Evolutionary conservation across 1,140 invertebrate genomes (phyloP), one percentile per base, ranked within the genome.

Genomic region (Diploscapter pachys): DNA sequence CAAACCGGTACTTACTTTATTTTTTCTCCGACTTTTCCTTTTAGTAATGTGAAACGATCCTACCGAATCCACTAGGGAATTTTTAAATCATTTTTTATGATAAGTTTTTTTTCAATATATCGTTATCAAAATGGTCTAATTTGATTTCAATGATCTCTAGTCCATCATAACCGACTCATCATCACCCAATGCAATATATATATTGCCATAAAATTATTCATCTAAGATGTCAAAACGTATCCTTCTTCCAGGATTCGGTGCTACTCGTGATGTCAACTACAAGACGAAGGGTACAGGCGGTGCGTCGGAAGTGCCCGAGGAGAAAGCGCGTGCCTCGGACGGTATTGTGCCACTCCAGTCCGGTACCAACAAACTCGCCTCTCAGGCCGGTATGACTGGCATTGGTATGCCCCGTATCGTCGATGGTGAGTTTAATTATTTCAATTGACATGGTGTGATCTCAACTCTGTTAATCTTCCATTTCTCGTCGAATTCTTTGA

Each of bases 381-480:
- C 73, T 61, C 79, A 80, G 57, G 78, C 78, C 74, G 76, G 76
- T 54, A 86, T 86, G 84, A 86, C 82, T 59, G 82, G 84, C 56
- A 85, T 85, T 51, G 83, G 83, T 57, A 85, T 83, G 81, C 84
- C 83, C 48, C 81, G 83, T 63, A 85, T 86, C 76, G 82, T 85
- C 63, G 84, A 85, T 77, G 83, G 81, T 83, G 11, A 9, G 76
- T 64, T 51, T 1, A 2, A 75, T n/a, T 31, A 5, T 61, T 31
- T 54, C 5, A 56, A 56, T 67, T 51, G 8, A 49, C 31, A 67
- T 68, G 31, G 51, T 5, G 55, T 49, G 53, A 51, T 8, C 52
- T 68, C 66, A 2, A 6, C 11, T 53, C 66, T 49, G 9, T 50
- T 50, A 52, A 68, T 52, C 52, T 55, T 52, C 48, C 31, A 31